Percentiles rank a stretch among this genome's conserved stretches.
These are phyloP conservation scores for Rhinella marina DNA, from an alignment of 2,797 vertebrate species.

Conservation along the genomic window DNA sequence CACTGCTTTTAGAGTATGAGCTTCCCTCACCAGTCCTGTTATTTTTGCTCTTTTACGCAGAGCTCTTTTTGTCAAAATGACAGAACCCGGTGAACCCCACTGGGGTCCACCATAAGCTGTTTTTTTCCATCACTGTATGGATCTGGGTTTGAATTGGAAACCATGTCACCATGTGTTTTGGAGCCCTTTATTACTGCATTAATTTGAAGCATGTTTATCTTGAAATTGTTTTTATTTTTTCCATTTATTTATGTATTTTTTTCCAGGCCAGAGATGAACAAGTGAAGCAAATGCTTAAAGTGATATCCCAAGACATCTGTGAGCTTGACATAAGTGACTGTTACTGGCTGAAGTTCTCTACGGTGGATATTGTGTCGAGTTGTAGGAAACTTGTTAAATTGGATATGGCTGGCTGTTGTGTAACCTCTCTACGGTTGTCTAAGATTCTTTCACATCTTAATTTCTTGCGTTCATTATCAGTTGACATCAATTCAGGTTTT, in stretches of 20 bases:
- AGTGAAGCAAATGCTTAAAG: slow-evolving; percentile 80
- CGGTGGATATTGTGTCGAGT: slow-evolving; percentile 81
- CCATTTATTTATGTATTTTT: slow-evolving; percentile 52
- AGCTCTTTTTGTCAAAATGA: no score
- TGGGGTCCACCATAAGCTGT: no score
- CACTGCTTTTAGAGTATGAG: no score
- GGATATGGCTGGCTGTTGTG: slow-evolving; percentile 87
- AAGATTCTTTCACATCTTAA: slow-evolving; percentile 85
- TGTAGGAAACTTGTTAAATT: slow-evolving; percentile 87
- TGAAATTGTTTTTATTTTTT: not conserved
- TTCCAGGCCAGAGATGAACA: slow-evolving; percentile 83
- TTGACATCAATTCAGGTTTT: slow-evolving; percentile 87
- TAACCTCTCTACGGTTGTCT: slow-evolving; percentile 88
- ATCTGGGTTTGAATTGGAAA: no score
- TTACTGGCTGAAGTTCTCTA: slow-evolving; percentile 88
- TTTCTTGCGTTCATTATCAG: slow-evolving; percentile 84
- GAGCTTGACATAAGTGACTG: slow-evolving; percentile 90
- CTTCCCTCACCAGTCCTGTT: no score
- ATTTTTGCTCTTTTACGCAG: no score
- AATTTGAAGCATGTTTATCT: no score
- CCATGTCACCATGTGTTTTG: no score
- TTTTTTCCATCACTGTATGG: no score
- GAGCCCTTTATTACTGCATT: no score
- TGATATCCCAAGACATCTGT: slow-evolving; percentile 82
- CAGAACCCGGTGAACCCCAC: no score